phyloP scores from a whole-genome alignment of 2,797 vertebrate species.

The Alectoris magna region DNA sequence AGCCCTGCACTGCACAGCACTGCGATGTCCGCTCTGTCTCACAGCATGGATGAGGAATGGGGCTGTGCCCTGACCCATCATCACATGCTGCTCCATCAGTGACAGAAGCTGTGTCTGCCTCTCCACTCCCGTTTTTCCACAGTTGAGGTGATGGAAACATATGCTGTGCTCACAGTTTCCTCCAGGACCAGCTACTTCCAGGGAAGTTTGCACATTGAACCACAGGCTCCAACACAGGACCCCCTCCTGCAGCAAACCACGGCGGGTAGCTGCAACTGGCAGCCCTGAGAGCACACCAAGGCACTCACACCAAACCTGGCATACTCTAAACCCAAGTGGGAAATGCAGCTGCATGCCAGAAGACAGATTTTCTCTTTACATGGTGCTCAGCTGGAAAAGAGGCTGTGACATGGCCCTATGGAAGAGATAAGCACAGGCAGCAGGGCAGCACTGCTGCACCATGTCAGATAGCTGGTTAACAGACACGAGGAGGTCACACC shows the following conservation, averaged over 20 bases:
- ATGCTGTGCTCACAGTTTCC: neutral
- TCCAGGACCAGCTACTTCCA: neutral
- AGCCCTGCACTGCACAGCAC: rapidly evolving
- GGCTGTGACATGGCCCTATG: neutral
- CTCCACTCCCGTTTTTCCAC: neutral
- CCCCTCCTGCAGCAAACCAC: rapidly evolving
- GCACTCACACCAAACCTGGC: neutral
- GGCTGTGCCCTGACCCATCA: neutral
- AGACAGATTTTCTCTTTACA: neutral
- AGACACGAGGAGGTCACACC: rapidly evolving
- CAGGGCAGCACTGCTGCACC: neutral
- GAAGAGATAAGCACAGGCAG: neutral
- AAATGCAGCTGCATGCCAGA: neutral
- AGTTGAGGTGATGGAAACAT: neutral
- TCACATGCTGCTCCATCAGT: neutral
- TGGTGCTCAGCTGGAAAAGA: neutral
- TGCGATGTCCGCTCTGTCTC: neutral
- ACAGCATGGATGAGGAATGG: rapidly evolving
- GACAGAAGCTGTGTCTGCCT: neutral
- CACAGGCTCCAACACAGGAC: rapidly evolving
- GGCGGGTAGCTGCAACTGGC: neutral
- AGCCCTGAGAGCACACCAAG: neutral
- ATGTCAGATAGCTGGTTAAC: neutral
- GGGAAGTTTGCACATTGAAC: neutral
- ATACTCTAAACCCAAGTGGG: neutral